Base-by-base conservation (phyloP, 2,797 vertebrate genomes). In the Astyanax mexicanus region DNA sequence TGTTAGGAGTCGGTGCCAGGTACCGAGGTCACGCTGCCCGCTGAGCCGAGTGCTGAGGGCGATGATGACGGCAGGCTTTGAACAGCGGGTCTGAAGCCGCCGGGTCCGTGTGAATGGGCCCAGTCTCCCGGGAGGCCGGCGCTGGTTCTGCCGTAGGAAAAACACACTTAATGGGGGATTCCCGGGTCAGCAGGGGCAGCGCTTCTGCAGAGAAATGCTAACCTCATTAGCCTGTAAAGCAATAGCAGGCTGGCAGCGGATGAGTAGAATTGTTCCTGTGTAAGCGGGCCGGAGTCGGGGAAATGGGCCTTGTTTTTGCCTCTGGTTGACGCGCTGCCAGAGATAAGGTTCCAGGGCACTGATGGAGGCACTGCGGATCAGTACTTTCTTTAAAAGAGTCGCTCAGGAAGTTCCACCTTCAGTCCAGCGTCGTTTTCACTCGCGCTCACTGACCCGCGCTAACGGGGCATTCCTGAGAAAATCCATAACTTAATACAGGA, bases 251-350 rank as follows among this genome's bases (percentile, higher is more conserved):
- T 83, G 82, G 82, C 82, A 80, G 32, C 29, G 35, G 70, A 81
- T 84, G 60, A 81, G 78, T 81, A 65, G 64, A 74, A 78, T 65
- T 80, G 74, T 75, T 80, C 66, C 67, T 80, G 70, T 72, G 75
- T 77, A 74, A 81, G 54, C 81, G 81, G 80, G 79, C 69, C 80
- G 77, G 77, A 72, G 74, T 80, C 81, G 67, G 72, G 80, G 71
- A 81, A 84, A 77, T 84, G 80, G 74, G 51, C 73, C 77, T 75
- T 79, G 77, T 77, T 81, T 81, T 80, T 81, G 67, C 74, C 62
- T 71, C 23, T 66, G 37, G 51, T 64, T 81, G 82, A 77, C 71
- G 62, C 60, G 74, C 69, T 72, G 74, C 74, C 80, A 80, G 67
- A 67, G 74, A 80, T 80, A 84, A 83, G 47, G 82, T 81, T 81